phyloP scores from a whole-genome alignment of 2,113 vertebrate species.

The Smithornis capensis region DNA sequence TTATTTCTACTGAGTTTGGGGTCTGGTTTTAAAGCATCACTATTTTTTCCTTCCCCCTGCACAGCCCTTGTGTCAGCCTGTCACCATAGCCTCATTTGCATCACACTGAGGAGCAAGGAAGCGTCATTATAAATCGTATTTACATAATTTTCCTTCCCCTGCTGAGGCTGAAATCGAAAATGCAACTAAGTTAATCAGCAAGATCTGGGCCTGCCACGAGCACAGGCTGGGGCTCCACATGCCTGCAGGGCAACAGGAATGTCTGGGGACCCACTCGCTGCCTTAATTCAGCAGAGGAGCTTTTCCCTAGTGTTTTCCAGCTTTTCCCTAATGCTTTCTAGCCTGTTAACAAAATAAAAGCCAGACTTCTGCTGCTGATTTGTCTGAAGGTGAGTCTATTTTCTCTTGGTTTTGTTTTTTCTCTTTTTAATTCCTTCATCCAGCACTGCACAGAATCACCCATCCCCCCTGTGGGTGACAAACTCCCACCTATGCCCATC shows the following conservation, averaged over 20 bases:
- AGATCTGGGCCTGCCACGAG: neutral
- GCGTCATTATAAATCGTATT: accelerated
- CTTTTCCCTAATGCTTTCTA: neutral
- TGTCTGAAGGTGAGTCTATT: neutral
- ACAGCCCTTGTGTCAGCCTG: accelerated
- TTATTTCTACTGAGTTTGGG: neutral
- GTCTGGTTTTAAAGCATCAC: accelerated
- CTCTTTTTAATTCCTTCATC: neutral
- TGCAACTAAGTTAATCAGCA: neutral
- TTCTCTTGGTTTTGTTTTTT: neutral
- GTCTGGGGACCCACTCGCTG: neutral
- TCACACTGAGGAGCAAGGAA: neutral
- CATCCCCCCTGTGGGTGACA: neutral
- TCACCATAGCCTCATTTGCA: neutral
- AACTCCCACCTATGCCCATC: neutral
- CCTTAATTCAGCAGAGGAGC: neutral
- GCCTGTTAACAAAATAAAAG: neutral
- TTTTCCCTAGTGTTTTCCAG: neutral
- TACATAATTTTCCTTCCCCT: neutral
- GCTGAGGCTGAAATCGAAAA: neutral
- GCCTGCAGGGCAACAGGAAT: neutral
- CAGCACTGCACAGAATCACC: neutral
- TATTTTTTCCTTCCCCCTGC: neutral
- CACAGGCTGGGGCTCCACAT: neutral
- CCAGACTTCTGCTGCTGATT: neutral